A percentile compares a stretch with the other conserved stretches of the same genome.
phyloP scores from a whole-genome alignment of 1,140 invertebrate species.

The Galendromus occidentalis region DNA sequence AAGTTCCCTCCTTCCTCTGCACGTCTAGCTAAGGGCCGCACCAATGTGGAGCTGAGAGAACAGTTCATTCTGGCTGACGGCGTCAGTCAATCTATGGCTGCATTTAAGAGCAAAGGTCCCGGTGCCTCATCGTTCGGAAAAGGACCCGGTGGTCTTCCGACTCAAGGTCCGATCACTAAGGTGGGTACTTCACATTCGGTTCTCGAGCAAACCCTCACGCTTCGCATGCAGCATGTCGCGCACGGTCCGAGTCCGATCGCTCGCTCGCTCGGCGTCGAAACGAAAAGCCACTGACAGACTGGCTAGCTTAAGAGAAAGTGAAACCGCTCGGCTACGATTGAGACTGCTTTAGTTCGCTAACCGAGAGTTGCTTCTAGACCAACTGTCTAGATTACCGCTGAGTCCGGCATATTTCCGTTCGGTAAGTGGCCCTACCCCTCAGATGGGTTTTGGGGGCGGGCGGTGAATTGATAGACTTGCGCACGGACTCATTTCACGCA shows the following conservation, averaged over 20 bases:
- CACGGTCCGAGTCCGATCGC: no score
- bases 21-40: constrained; percentile 78
- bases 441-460: no score
- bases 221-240: no score
- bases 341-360: not conserved
- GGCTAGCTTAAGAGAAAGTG: no score
- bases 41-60: constrained; percentile 94
- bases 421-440: not conserved
- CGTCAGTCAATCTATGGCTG: constrained; percentile 89
- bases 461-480: no score
- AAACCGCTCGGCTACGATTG: not conserved
- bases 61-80: constrained; percentile 95
- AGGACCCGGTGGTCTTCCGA: constrained; percentile 13
- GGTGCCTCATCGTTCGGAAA: constrained; percentile 36
- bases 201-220: no score
- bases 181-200: constrained; percentile 30
- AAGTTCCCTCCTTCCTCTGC: constrained; percentile 20
- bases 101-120: constrained; percentile 55
- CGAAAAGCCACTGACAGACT: no score
- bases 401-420: constrained; percentile 9
- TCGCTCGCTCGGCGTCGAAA: no score
- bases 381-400: constrained; percentile 9
- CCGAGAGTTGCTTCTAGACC: not conserved
- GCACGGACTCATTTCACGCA: no score
- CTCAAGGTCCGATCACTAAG: constrained; percentile 41